These are phyloP conservation scores for Plecturocebus donacophilus DNA, from an alignment of 2,113 vertebrate species.

Conservation along the genomic window DNA sequence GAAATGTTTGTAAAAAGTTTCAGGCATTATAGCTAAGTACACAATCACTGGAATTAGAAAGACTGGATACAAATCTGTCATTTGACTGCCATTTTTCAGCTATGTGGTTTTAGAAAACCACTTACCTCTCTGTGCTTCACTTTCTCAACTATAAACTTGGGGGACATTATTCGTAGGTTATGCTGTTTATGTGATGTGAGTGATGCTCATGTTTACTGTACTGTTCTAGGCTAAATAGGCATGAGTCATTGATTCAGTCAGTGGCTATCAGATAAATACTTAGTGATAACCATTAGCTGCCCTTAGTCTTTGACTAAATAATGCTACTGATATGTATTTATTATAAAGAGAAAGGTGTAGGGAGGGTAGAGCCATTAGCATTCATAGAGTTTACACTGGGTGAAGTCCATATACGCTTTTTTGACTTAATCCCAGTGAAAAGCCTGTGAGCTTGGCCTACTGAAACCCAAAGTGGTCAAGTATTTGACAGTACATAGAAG, in stretches of 20 bases:
- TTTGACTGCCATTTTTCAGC: not conserved
- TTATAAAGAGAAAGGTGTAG: not conserved
- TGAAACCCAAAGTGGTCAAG: not conserved
- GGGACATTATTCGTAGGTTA: not conserved
- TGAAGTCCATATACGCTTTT: not conserved
- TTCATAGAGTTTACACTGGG: not conserved
- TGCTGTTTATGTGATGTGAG: not conserved
- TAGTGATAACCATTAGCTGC: not conserved
- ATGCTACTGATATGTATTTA: not conserved
- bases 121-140: not conserved
- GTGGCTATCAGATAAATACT: conserved; percentile 4
- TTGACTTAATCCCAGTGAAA: not conserved
- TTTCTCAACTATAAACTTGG: not conserved
- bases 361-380: not conserved
- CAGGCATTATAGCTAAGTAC: not conserved
- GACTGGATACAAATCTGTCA: not conserved
- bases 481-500: not conserved
- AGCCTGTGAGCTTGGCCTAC: not conserved
- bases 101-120: not conserved
- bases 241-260: conserved; percentile 25
- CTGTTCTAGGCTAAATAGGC: not conserved
- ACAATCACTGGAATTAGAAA: not conserved
- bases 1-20: conserved; percentile 6
- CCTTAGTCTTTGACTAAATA: conserved; percentile 16
- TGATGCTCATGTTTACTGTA: not conserved